Evolutionary conservation across 2,113 vertebrate genomes (phyloP), one percentile per base, ranked within the genome.

Genomic region (Spermophilus dauricus): DNA sequence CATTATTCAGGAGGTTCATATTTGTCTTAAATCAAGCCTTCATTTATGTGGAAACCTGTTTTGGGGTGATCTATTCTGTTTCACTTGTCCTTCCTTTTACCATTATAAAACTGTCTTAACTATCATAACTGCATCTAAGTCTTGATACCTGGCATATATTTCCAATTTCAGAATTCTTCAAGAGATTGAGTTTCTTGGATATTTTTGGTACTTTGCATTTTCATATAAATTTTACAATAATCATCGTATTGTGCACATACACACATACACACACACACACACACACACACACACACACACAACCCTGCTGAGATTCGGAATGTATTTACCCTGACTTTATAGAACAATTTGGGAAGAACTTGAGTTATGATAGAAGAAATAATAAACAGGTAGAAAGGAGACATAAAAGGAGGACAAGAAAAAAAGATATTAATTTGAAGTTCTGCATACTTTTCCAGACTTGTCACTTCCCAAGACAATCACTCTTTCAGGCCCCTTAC

Each of bases 171-270:
- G 17, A 75, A 45, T 63, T 87, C 84, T 63, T 96, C 39, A 69
- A 51, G 34, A 89, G 56, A 81, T 86, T 34, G 81, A 77, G 63
- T 89, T 89, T 90, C 37, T 91, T 82, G 13, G 22, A 56, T 80
- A 83, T 78, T 90, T 89, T 86, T 32, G 32, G 30, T 14, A 26
- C 28, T 91, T 95, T 82, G 11, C 11, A 81, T 63, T 65, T 90
- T 13, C 34, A 82, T 39, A 45, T 7, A 56, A 34, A 94, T 70
- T 92, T 86, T 90, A 80, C 45, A 92, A 77, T 81, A 88, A 88
- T 75, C 8, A 6, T 22, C 8, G 42, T 18, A 32, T 37, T 51
- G 32, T 5, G 58, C 16, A 5, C 56, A 45, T 0, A 45, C 45
- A 45, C 45, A 45, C 45, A 45, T n/a, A n/a, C 45, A 45, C 42